phyloP scores from a whole-genome alignment of 2,113 vertebrate genomes.

The Tautogolabrus adspersus region DNA sequence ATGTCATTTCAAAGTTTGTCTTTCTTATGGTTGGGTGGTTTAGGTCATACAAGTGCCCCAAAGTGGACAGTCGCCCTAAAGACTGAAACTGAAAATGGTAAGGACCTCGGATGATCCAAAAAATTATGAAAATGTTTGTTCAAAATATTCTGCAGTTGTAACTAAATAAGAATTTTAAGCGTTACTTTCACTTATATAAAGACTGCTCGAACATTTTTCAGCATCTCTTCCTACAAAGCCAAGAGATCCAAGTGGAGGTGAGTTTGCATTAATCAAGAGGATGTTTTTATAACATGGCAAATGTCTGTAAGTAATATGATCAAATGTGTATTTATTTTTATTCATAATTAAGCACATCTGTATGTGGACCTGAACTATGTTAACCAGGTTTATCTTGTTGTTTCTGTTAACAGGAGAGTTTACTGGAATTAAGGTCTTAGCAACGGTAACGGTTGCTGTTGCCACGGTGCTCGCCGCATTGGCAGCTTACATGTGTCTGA shows the following conservation, averaged over 20 bases:
- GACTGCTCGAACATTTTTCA: slow-evolving; percentile 29
- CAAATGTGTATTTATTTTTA: background rate
- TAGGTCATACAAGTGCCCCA: slow-evolving; percentile 34
- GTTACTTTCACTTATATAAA: background rate
- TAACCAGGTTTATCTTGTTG: background rate
- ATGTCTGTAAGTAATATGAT: too few relatives aligned
- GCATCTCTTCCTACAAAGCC: slow-evolving; percentile 42
- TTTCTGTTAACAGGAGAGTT: slow-evolving; percentile 65
- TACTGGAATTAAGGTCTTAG: slow-evolving; percentile 74
- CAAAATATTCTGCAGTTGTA: background rate
- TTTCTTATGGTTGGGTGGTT: slow-evolving; percentile 5
- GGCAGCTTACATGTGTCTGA: slow-evolving; percentile 71
- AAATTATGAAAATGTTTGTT: background rate
- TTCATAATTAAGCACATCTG: background rate
- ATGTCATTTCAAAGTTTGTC: background rate
- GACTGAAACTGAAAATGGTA: slow-evolving; percentile 49
- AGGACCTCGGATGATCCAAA: background rate
- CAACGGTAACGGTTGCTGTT: slow-evolving; percentile 69
- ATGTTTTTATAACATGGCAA: too few relatives aligned
- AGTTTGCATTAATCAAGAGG: slow-evolving; percentile 1
- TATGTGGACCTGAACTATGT: background rate
- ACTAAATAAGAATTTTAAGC: background rate
- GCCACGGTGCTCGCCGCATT: slow-evolving; percentile 65
- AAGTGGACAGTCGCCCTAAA: slow-evolving; percentile 27
- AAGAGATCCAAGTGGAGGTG: slow-evolving; percentile 49